Evolutionary conservation across 2,113 vertebrate genomes (phyloP).

Genomic region (Corythoichthys haematopterus): DNA sequence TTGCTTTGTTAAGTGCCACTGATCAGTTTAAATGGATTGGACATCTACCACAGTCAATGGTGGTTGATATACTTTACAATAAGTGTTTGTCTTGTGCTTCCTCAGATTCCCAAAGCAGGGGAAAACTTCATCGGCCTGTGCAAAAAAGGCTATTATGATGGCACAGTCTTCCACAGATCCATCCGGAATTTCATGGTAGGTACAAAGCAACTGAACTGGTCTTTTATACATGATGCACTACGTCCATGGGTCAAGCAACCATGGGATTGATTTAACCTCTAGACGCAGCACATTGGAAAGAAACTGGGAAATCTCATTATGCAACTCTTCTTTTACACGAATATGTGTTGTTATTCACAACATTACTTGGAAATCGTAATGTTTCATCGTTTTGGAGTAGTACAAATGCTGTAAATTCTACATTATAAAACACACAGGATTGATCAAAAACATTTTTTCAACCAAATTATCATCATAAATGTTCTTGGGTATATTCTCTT

Average conservation of each 20-base stretch:
- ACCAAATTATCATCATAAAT: no score
- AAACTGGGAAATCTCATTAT: no score
- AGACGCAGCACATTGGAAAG: neutral
- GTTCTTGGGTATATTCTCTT: no score
- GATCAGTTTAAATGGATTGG: no score
- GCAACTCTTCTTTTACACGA: no score
- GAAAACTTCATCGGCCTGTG: constrained; percentile 94
- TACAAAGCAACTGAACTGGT: neutral
- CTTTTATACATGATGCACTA: neutral
- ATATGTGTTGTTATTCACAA: no score
- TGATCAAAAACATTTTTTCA: no score
- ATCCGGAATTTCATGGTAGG: constrained; percentile 96
- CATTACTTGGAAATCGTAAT: no score
- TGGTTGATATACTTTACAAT: neutral
- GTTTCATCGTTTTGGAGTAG: no score
- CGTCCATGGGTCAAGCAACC: neutral
- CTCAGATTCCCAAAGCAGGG: constrained; percentile 86
- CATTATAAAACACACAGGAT: no score
- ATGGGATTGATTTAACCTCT: neutral
- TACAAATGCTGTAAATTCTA: no score
- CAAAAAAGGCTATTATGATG: constrained; percentile 88
- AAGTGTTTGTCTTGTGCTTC: constrained; percentile 4
- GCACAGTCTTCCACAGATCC: constrained; percentile 90
- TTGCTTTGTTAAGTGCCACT: neutral
- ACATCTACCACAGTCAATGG: no score